Base-by-base conservation (phyloP, 2,888 invertebrate species). In the Idaea aversata region DNA sequence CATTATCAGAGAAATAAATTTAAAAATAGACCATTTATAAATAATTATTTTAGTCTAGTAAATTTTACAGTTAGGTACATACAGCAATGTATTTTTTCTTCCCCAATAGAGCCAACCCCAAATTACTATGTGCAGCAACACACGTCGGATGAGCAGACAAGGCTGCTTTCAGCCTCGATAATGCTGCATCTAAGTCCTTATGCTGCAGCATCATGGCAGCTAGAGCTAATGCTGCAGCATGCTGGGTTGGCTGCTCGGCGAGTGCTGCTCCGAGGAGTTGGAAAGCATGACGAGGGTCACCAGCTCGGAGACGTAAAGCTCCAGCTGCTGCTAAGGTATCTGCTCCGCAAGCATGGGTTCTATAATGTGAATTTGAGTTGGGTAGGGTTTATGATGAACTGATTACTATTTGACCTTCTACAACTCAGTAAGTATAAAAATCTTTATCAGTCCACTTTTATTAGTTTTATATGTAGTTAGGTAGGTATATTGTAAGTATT, bases 201-300 rank as follows among this genome's bases (percentile, higher is more conserved):
- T 93, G 93, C 83, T 88, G 91, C 79, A 92, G 87, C 94, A 88
- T 90, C 94, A 88, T 93, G 75, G 91, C 93, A n/a, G 91, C 91
- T 66, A 94, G 74, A 25, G 93, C 89, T 69, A 94, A 77, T n/a
- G 93, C 89, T 6, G 88, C 94, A 59, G 88, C 88, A 76, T 88
- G 93, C 71, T 93, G 90, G 13, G 87, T 84, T 4, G 93, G 90
- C 70, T 90, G 88, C 70, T 89, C 89, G 3, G 93, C 85, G 34
- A 94, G 75, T 66, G 94, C 91, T 74, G 94, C 90, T 68, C 94
- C 91, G 38, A 94, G 81, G 70, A 94, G 84, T 83, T 94, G 91
- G 87, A 94, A 90, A 68, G 94, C 88, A 67, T 90, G 85, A 6
- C 93, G 86, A 66, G 93, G 85, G 71, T 94, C 87, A 57, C 93